Percentiles rank a stretch among this genome's conserved stretches.
Conservation (phyloP, 1,140 invertebrate species). For the Helicoverpa armigera region DNA sequence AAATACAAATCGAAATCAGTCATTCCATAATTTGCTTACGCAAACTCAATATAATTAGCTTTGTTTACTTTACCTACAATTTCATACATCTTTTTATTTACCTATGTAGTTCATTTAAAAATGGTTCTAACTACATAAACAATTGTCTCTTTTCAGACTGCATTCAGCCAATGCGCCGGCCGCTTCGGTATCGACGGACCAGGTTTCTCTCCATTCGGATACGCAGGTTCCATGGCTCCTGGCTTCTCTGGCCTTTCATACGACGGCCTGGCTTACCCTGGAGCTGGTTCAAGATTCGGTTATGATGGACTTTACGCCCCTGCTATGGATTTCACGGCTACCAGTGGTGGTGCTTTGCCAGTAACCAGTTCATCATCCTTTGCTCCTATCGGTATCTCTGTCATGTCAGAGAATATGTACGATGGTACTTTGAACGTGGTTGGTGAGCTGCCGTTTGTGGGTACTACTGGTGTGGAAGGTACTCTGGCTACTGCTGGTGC, state of each 20-base stretch:
- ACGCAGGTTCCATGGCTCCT: background rate
- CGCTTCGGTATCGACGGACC: background rate
- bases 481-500: background rate
- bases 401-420: background rate
- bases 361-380: background rate
- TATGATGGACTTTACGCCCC: background rate
- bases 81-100: background rate
- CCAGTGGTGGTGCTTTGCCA: conserved; percentile 33
- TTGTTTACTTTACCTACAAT: background rate
- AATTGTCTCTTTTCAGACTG: background rate
- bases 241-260: background rate
- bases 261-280: background rate
- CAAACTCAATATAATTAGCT: background rate
- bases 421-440: background rate
- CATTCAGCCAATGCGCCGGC: background rate
- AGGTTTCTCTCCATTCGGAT: background rate
- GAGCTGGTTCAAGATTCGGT: background rate
- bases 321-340: conserved; percentile 39
- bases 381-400: background rate
- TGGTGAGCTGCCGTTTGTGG: conserved; percentile 14
- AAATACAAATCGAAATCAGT: background rate
- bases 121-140: too few relatives aligned
- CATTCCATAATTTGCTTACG: background rate
- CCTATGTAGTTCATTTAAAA: too few relatives aligned
- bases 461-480: background rate